Base-by-base conservation (phyloP, 2,113 vertebrate species). In the Gallinago undulata region DNA sequence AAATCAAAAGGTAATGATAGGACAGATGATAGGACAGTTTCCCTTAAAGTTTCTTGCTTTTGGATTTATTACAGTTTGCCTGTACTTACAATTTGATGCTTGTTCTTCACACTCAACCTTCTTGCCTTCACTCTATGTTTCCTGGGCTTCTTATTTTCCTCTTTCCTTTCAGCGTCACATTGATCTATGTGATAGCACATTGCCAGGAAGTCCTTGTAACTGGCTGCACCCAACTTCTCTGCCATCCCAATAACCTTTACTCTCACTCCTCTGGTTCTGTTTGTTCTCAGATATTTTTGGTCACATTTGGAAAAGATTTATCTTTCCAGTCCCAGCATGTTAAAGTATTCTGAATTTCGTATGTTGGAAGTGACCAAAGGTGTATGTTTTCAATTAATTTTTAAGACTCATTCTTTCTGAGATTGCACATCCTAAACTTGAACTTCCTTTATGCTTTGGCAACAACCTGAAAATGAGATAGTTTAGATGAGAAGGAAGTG, bases 221-320 rank as follows among this genome's bases (percentile, higher is more conserved):
- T 33, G 82, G 51, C 59, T 90, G 60, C 76, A 93, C 23, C 81
- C 14, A 45, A 63, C 56, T 95, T 84, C 53, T 77, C 45, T 92
- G 82, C 63, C 87, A 80, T 90, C 37, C 30, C 37, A 57, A 59
- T 24, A 80, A 13, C 67, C 60, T 96, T 97, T 93, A 74, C 13
- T 48, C 45, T 60, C 27, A 7, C 48, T 87, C 56, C 11, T 50
- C 37, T 56, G 84, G 10, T 62, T 94, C 66, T 84, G 68, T 84
- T 91, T 85, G 53, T 96, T 97, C 90, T 93, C 47, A 83, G 62
- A 45, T 25, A 31, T 47, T 93, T 97, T 84, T 87, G 23, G 27
- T 88, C 78, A 76, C 86, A 96, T 96, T 97, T 94, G 51, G 95
- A 96, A 94, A 66, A 97, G 23, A 93, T 82, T 84, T 74, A 47